These are phyloP conservation scores for Orestias chungarensis DNA, from an alignment of 2,797 vertebrate species.

Conservation along the genomic window DNA sequence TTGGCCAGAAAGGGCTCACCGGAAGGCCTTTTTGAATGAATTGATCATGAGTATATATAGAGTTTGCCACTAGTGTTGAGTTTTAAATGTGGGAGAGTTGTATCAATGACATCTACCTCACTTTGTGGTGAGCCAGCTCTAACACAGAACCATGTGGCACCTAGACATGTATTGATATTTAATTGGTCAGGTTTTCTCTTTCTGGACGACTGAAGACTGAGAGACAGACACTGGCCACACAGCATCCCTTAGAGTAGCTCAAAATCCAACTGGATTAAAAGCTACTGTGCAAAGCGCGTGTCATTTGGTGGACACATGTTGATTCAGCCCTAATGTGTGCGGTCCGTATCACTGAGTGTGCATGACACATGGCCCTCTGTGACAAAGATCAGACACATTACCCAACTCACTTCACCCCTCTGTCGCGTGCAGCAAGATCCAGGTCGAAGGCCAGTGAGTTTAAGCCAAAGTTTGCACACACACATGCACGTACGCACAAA, in stretches of 20 bases:
- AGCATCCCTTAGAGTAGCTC: background rate
- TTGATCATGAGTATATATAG: background rate
- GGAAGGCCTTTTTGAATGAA: background rate
- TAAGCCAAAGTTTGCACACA: conserved; percentile 8
- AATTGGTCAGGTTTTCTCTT: background rate
- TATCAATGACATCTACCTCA: background rate
- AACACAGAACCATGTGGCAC: background rate
- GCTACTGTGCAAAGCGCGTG: background rate
- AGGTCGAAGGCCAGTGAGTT: conserved; percentile 61
- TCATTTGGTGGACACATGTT: conserved; percentile 14
- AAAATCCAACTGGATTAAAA: conserved; percentile 10
- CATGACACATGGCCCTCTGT: conserved; percentile 45
- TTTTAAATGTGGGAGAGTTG: background rate
- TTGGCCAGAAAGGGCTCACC: background rate
- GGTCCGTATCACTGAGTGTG: conserved; percentile 19
- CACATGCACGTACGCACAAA: background rate
- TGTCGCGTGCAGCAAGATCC: conserved; percentile 13
- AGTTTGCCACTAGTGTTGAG: background rate
- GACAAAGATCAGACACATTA: conserved; percentile 73
- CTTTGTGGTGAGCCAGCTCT: background rate
- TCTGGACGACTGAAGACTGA: background rate
- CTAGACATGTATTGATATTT: background rate
- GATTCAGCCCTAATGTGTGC: conserved; percentile 1
- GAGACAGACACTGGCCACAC: background rate
- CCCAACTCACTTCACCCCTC: conserved; percentile 50